phyloP scores from a whole-genome alignment of 2,113 vertebrate genomes.

The Dunckerocampus dactyliophorus region DNA sequence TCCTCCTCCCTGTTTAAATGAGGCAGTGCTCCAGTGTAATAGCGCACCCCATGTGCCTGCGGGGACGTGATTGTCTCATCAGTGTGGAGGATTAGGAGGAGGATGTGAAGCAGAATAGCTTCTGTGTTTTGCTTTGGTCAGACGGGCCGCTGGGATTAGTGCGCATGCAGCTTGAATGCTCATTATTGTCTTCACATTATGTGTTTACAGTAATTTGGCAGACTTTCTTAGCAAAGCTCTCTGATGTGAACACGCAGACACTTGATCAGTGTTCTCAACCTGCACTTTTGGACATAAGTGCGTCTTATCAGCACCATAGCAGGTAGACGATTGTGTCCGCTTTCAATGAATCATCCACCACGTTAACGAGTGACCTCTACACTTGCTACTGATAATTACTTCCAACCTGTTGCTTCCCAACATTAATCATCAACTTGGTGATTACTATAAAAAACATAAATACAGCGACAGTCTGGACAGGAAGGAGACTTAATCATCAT shows the following conservation, averaged over 20 bases:
- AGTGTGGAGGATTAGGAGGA: constrained; percentile 40
- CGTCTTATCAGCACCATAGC: too few species aligned
- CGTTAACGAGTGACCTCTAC: neutral
- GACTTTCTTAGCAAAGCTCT: neutral
- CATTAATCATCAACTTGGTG: constrained; percentile 6
- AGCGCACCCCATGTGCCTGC: constrained; percentile 24
- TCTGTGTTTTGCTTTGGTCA: constrained; percentile 26
- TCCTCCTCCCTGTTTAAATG: constrained; percentile 50
- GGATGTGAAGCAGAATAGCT: constrained; percentile 46
- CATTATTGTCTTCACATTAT: constrained; percentile 11
- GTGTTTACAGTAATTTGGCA: constrained; percentile 1
- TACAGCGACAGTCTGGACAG: constrained; percentile 10
- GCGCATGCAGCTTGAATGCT: neutral
- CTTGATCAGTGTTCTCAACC: neutral
- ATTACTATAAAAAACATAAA: constrained; percentile 6
- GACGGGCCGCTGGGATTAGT: constrained; percentile 32
- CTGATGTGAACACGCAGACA: neutral
- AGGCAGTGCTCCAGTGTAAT: constrained; percentile 23
- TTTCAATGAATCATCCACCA: too few species aligned
- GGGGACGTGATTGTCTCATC: constrained; percentile 64
- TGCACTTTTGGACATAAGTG: too few species aligned
- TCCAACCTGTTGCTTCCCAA: neutral
- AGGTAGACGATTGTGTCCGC: too few species aligned
- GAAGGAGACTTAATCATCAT: constrained; percentile 19
- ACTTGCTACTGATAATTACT: neutral